Evolutionary conservation across 2,113 vertebrate species (phyloP), one percentile per base, ranked within the genome.

Genomic region (Opisthocomus hoazin): DNA sequence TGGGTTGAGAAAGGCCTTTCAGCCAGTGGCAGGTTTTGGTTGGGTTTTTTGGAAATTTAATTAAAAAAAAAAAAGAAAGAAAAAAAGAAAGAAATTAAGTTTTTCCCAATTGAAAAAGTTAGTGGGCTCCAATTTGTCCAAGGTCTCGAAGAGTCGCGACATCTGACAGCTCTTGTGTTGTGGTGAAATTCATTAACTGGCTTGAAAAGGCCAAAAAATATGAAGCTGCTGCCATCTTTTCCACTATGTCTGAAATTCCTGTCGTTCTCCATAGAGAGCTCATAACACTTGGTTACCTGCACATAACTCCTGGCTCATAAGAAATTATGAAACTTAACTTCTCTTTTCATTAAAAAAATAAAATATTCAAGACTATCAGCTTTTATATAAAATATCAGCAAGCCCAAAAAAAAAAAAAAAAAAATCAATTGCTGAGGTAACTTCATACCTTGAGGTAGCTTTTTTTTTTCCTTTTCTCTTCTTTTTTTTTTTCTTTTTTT

Each of bases 301-400:
- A 96, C 97, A 96, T 71, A 95, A 86, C 95, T 96, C 97, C 96
- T 93, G 95, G 95, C 96, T 97, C 96, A 94, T 86, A 97, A 97
- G 97, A 98, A 97, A 98, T 97, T 96, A 97, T 96, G 97, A 97
- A 98, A 98, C 97, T 95, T 98, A 98, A 98, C 97, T 98, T 96
- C 69, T 98, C 97, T 98, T 98, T 99, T 99, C 98, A 98, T 98
- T 98, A 99, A 99, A 99, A 99, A 99, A 99, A 99, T 99, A 99
- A 99, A 99, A 99, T 99, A 99, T 99, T 98, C 98, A 99, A 98
- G 98, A 98, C 98, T 99, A 98, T 99, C 98, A 98, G 98, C 98
- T 99, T 97, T 98, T 98, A 98, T 98, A 98, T 98, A 98, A 98
- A 98, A 98, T 98, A 98, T 98, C 98, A 98, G 97, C 97, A 98